Conservation (phyloP, 2,888 invertebrate genomes). For the Ctena decussata region DNA sequence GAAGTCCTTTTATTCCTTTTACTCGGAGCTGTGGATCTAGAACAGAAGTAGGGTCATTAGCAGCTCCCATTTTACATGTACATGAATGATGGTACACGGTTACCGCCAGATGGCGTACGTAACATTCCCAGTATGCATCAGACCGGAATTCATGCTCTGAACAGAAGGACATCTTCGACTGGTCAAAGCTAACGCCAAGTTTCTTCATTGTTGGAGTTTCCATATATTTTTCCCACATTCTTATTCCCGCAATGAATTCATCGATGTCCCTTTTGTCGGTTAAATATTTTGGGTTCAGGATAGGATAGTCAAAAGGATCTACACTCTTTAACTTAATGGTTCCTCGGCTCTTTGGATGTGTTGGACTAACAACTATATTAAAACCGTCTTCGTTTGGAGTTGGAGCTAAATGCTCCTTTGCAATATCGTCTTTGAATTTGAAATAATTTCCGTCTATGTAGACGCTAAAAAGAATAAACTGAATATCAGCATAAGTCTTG, state of each 20-base stretch:
- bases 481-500: neutral
- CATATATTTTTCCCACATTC: neutral
- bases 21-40: constrained; percentile 91
- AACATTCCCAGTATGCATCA: too few species aligned
- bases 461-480: neutral
- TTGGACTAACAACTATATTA: neutral
- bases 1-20: too few species aligned
- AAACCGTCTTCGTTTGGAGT: constrained; percentile 76
- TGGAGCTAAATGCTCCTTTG: neutral
- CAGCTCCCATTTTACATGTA: constrained; percentile 91
- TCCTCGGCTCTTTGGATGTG: constrained; percentile 91
- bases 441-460: neutral
- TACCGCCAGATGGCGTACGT: neutral
- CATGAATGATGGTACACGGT: constrained; percentile 90
- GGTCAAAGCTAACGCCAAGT: too few species aligned
- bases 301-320: constrained; percentile 93
- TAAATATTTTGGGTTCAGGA: constrained; percentile 97
- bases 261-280: constrained; percentile 81
- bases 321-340: constrained; percentile 91
- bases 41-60: constrained; percentile 88
- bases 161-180: neutral
- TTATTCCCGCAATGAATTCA: constrained; percentile 15
- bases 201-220: neutral
- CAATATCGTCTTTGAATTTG: neutral
- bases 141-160: neutral